phyloP scores from a whole-genome alignment of 2,797 vertebrate species.

The Eidolon dupreanum region DNA sequence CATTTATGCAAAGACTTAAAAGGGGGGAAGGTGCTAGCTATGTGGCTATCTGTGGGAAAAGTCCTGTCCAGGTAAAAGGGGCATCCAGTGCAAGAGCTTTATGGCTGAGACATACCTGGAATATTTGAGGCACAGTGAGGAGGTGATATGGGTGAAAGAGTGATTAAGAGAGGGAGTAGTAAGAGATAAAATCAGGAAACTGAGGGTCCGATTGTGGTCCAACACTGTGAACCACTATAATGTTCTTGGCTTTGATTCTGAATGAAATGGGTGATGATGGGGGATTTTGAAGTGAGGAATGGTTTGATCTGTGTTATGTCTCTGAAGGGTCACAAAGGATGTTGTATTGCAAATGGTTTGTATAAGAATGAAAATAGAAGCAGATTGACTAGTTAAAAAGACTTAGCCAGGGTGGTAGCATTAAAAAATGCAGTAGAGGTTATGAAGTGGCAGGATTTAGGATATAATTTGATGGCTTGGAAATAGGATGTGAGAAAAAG shows the following conservation, averaged over 20 bases:
- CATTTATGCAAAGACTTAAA: background rate
- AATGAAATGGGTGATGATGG: background rate
- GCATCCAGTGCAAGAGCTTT: background rate
- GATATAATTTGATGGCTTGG: background rate
- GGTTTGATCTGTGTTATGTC: background rate
- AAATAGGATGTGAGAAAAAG: background rate
- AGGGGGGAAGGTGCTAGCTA: background rate
- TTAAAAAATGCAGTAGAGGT: background rate
- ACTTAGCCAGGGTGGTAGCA: background rate
- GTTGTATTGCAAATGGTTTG: background rate
- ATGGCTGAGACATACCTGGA: background rate
- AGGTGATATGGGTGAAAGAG: background rate
- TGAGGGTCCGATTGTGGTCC: background rate
- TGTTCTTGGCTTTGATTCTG: background rate
- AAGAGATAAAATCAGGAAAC: background rate
- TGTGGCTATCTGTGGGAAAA: background rate
- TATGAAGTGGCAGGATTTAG: background rate
- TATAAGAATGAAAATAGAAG: background rate
- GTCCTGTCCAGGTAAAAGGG: background rate
- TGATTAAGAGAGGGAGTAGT: background rate
- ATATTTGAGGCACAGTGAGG: background rate
- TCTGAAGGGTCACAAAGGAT: background rate
- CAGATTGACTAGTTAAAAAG: background rate
- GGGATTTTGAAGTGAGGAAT: background rate
- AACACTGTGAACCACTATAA: background rate